Conservation (phyloP, 2,888 invertebrate species). For the Leucophenga maculata region DNA sequence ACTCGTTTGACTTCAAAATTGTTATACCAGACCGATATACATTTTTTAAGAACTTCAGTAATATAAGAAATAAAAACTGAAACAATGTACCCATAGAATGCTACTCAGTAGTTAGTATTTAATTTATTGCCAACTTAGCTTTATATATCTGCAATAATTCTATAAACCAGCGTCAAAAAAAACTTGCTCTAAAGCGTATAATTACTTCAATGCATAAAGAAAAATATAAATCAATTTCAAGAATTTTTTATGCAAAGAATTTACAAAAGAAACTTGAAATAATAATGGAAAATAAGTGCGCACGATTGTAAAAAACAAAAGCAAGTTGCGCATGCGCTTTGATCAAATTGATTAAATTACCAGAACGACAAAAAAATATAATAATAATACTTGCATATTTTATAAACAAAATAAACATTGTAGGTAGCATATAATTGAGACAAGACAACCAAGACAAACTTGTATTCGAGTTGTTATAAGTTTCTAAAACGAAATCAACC, state of each 20-base stretch:
- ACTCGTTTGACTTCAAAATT: too few species aligned
- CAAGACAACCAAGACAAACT: too few species aligned
- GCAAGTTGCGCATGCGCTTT: background rate
- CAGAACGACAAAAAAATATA: background rate
- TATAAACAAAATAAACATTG: too few species aligned
- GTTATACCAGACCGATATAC: too few species aligned
- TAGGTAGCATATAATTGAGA: too few species aligned
- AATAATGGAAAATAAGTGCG: constrained; percentile 8
- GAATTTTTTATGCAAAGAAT: background rate
- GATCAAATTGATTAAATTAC: constrained; percentile 15
- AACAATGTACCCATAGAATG: background rate
- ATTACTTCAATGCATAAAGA: background rate
- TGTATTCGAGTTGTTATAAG: too few species aligned
- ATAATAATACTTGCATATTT: background rate
- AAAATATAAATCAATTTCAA: constrained; percentile 8
- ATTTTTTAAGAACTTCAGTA: too few species aligned
- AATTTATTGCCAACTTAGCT: too few species aligned
- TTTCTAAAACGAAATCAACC: too few species aligned
- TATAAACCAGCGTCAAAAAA: background rate
- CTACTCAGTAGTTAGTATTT: background rate
- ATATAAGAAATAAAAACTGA: too few species aligned
- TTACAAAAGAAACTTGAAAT: constrained; percentile 1
- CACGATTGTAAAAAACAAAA: background rate
- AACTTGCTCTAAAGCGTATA: constrained; percentile 8
- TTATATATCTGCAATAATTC: background rate